Percentiles rank a stretch among this genome's conserved stretches.
Conservation (phyloP, 2,797 vertebrate genomes). For the Peromyscus nudipes region DNA sequence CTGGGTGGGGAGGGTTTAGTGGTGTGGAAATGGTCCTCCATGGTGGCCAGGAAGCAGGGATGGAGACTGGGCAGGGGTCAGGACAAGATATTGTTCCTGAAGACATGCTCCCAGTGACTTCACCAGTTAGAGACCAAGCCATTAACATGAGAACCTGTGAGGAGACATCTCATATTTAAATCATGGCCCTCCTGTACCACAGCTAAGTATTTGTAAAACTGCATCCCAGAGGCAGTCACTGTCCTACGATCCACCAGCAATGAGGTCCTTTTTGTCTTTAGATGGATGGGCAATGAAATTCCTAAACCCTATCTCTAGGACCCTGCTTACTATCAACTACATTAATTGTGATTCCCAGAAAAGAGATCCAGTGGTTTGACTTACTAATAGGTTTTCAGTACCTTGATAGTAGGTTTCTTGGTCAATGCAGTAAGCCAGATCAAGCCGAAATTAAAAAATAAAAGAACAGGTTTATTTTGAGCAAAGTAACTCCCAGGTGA, state of each 20-base stretch:
- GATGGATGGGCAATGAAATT: not conserved
- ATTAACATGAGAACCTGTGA: not conserved
- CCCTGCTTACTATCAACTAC: not conserved
- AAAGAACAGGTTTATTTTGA: not conserved
- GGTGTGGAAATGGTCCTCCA: not conserved
- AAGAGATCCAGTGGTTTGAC: not conserved
- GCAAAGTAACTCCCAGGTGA: not conserved
- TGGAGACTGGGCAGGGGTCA: not conserved
- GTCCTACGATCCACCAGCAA: not conserved
- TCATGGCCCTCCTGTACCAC: not conserved
- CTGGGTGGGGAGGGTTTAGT: not conserved
- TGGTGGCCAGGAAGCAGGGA: not conserved
- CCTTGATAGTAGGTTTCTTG: not conserved
- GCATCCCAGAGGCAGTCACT: not conserved
- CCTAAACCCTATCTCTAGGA: not conserved
- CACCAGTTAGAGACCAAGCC: not conserved
- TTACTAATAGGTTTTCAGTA: not conserved
- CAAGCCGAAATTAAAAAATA: not conserved
- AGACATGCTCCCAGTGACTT: not conserved
- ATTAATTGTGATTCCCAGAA: not conserved
- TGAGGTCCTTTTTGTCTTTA: not conserved
- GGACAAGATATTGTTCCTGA: not conserved
- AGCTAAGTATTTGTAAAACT: not conserved
- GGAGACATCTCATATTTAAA: not conserved
- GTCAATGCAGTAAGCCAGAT: not conserved